These are phyloP conservation scores for Ageneiosus marmoratus DNA, from an alignment of 2,113 vertebrate species.

Conservation along the genomic window DNA sequence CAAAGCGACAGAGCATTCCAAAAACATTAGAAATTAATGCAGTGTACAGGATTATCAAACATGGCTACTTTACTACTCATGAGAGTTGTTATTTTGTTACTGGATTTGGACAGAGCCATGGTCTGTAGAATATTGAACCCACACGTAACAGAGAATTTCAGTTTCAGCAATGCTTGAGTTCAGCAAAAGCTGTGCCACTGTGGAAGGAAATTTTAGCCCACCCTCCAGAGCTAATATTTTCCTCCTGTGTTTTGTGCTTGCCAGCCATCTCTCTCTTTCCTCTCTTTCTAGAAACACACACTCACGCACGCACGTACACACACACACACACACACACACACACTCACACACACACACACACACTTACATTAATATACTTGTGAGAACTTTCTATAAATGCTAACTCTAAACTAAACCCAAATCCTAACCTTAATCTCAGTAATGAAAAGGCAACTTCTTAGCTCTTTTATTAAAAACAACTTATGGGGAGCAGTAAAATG, in stretches of 20 bases:
- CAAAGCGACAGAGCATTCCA: neutral
- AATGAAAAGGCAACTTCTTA: too few species aligned
- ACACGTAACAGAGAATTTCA: neutral
- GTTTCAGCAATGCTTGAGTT: neutral
- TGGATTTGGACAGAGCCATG: neutral
- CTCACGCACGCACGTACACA: too few species aligned
- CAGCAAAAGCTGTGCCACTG: neutral
- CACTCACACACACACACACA: too few species aligned
- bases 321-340: too few species aligned
- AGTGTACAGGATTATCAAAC: neutral
- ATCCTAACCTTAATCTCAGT: too few species aligned
- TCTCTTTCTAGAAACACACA: too few species aligned
- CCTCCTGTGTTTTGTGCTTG: constrained; percentile 43
- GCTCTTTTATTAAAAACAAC: too few species aligned
- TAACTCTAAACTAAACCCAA: too few species aligned
- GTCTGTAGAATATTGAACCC: neutral
- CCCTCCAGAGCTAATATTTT: constrained; percentile 39
- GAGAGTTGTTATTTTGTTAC: constrained; percentile 4
- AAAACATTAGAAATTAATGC: neutral
- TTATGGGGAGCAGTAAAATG: too few species aligned
- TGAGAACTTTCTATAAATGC: too few species aligned
- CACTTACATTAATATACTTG: too few species aligned
- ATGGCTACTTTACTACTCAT: neutral
- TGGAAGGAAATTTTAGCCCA: neutral
- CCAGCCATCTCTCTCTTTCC: neutral